phyloP scores from a whole-genome alignment of 2,888 invertebrate species.

The Drosophila mulleri region DNA sequence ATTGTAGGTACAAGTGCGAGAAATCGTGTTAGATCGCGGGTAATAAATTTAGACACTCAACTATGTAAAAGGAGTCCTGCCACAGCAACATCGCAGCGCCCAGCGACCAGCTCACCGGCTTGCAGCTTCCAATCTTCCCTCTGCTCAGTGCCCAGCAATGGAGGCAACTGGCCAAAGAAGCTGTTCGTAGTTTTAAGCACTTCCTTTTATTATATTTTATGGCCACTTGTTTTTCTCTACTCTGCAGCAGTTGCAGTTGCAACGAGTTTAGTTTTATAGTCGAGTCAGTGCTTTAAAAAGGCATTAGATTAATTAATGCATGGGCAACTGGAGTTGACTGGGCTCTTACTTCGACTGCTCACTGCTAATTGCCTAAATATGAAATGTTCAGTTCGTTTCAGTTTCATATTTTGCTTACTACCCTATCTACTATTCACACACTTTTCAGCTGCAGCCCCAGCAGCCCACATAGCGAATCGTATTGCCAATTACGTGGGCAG shows the following conservation, averaged over 20 bases:
- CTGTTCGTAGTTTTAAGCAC: constrained; percentile 75
- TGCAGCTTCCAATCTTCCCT: constrained; percentile 8
- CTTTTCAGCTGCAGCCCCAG: neutral
- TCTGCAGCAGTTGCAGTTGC: constrained; percentile 14
- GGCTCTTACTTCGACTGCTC: constrained; percentile 6
- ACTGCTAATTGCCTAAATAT: constrained; percentile 6
- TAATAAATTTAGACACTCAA: constrained; percentile 84
- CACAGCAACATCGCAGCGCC: constrained; percentile 35
- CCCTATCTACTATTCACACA: neutral
- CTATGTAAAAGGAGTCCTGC: constrained; percentile 78
- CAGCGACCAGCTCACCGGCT: constrained; percentile 3
- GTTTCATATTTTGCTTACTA: neutral
- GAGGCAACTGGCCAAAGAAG: constrained; percentile 31
- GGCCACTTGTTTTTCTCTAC: constrained; percentile 74
- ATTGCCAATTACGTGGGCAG: constrained; percentile 23
- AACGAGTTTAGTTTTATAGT: constrained; percentile 60
- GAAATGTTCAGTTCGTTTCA: neutral
- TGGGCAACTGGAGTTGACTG: constrained; percentile 7
- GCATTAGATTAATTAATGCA: constrained; percentile 48
- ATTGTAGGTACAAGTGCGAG: constrained; percentile 84
- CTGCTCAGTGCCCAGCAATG: constrained; percentile 19
- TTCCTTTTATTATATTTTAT: constrained; percentile 80
- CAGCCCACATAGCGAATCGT: constrained; percentile 23
- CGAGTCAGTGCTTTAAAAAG: constrained; percentile 54
- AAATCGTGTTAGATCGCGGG: constrained; percentile 84